phyloP scores from a whole-genome alignment of 2,888 invertebrate species.

The Polydrusus tereticollis region DNA sequence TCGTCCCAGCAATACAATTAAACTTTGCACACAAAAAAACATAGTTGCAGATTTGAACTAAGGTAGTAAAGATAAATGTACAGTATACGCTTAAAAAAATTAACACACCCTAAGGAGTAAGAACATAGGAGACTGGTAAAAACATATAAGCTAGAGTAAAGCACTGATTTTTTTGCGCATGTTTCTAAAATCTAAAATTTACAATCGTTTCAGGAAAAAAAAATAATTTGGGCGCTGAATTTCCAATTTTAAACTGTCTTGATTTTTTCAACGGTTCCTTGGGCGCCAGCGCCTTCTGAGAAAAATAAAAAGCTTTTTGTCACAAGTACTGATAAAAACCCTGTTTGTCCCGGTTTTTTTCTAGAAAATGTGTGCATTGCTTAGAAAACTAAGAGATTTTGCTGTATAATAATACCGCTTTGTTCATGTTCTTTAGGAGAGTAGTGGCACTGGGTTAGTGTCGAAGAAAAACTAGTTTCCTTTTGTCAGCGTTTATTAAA shows the following conservation, averaged over 20 bases:
- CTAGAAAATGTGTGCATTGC: too few species aligned
- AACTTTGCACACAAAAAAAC: slow-evolving; percentile 63
- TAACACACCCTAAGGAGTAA: slow-evolving; percentile 39
- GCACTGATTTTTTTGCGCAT: slow-evolving; percentile 43
- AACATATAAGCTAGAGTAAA: slow-evolving; percentile 42
- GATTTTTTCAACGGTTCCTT: too few species aligned
- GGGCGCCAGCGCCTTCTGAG: too few species aligned
- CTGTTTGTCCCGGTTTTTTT: too few species aligned
- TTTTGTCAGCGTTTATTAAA: too few species aligned
- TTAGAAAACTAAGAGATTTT: too few species aligned
- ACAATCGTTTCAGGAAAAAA: neutral
- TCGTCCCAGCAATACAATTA: slow-evolving; percentile 53
- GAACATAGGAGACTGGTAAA: slow-evolving; percentile 42
- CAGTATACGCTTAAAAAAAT: slow-evolving; percentile 34
- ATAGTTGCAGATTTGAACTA: slow-evolving; percentile 13
- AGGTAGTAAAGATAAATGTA: slow-evolving; percentile 53
- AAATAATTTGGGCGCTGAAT: neutral
- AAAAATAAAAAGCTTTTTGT: too few species aligned
- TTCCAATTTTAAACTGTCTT: neutral
- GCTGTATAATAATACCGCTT: too few species aligned
- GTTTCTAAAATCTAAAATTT: slow-evolving; percentile 20
- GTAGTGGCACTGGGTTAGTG: too few species aligned
- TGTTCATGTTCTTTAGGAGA: too few species aligned
- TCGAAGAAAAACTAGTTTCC: too few species aligned
- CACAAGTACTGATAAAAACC: too few species aligned